Base-by-base conservation (phyloP, 37 sponge, comb jelly and placozoan species). In the Lycopodina hypogea region DNA sequence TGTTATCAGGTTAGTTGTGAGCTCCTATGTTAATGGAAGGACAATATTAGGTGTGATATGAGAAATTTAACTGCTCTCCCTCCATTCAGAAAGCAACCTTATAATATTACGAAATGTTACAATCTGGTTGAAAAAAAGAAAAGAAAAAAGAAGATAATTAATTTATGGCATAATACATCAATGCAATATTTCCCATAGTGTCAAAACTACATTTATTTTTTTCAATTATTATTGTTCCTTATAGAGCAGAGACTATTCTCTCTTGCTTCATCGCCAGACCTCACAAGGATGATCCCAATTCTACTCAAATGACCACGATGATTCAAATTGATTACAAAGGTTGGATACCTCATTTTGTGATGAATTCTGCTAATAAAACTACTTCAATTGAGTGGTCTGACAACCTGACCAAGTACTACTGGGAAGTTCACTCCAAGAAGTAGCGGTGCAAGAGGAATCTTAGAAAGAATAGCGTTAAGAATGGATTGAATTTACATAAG, bases 241-340 rank as follows among this genome's bases (percentile, higher is more conserved):
- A 17, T 69, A 90, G 91, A 76, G 87, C 87, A 28, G 88, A 82
- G 38, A 87, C 88, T 12, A 83, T 87, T 41, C 64, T 83, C 14
- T 87, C 83, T 34, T 86, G 80, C 23, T 52, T 61, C n/a, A 81
- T 90, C 30, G 78, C 86, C 4, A 79, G 88, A 26, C 88, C 87
- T 11, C 82, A 86, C 37, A 68, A 77, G 0, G 39, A 82, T 1
- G 80, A 82, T 34, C 87, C 91, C 1, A 77, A 79, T 28, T 90
- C 91, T 21, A 73, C 87, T 26, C 30, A 45, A 23, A 42, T 90
- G 71, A 72, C 83, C 35, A 15, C 83, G 18, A 26, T 90, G 21
- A 73, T 86, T 33, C 91, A 90, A 34, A 83, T 21, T 12, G 91
- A 90, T 72, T 37, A 78, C 23, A 90, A 82, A 58, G 91, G 91